Evolutionary conservation across 1,140 invertebrate genomes (phyloP), one percentile per base, ranked within the genome.

Genomic region (Arctopsyche grandis): DNA sequence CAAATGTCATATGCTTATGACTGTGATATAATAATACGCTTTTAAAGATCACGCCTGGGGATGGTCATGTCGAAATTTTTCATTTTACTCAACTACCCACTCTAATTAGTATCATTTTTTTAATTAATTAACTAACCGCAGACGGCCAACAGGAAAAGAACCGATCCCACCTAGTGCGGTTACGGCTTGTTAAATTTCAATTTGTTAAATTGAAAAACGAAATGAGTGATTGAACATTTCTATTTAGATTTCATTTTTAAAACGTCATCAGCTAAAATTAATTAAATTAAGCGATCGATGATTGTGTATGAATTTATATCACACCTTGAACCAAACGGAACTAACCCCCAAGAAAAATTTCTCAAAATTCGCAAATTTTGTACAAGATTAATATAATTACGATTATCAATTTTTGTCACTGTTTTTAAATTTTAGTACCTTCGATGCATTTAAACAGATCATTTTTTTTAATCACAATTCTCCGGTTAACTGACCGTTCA

Each of bases 1-100:
- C 77, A 78, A 78, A 71, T 78, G 77, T 71, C 77, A 78, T 78
- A 71, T 70, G 76, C 43, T 73, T 43, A 38, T 70, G 38, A 70
- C 69, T 29, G 26, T 70, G 24, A 29, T 52, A 52, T 52, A 52
- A 12, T 52, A 52, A 52, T 52, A 52, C 48, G 3, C 48, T 52
- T 52, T 52, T 52, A 52, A 52, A 52, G 10, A 52, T 52, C 48
- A 52, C 48, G 48, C 48, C 48, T 16, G 48, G 16, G 48, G 48
- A 52, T 52, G 48, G 10, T 52, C 16, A 52, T 52, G 16, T 52
- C 7, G 48, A 52, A 52, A 12, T 52, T 52, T 16, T 14, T 52
- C 16, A 52, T 52, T 16, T 52, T 52, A 7, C 29, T 38, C 29
- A 38, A 38, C 29, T 38, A 38, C 29, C 29, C 29, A 38, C 29